Conservation (phyloP, 2,797 vertebrate species). For the Micrastur ruficollis region DNA sequence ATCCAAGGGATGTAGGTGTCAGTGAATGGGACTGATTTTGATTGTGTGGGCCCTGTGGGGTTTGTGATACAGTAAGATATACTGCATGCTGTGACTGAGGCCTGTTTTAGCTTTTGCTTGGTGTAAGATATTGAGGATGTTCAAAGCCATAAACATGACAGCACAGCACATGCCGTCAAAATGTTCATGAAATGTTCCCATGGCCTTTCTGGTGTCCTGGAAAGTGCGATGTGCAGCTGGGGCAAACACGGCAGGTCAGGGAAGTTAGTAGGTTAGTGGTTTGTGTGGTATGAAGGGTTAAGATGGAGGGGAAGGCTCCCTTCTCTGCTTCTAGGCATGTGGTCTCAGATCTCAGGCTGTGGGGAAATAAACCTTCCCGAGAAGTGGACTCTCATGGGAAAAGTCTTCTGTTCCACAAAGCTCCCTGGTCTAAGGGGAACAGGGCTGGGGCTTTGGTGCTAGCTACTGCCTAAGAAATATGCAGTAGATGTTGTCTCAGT, state of each 20-base stretch:
- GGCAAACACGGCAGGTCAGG: background rate
- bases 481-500: background rate
- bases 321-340: background rate
- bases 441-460: background rate
- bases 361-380: background rate
- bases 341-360: background rate
- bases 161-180: background rate
- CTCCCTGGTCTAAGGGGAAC: background rate
- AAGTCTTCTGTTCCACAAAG: background rate
- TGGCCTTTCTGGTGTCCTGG: background rate
- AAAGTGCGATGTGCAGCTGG: background rate
- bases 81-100: background rate
- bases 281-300: background rate
- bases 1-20: background rate
- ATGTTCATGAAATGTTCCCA: background rate
- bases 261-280: background rate
- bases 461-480: background rate
- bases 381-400: background rate
- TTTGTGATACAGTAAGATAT: background rate
- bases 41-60: background rate
- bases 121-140: background rate
- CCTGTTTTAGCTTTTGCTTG: background rate
- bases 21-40: background rate
- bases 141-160: background rate
- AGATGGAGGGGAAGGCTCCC: background rate